Evolutionary conservation across 2,888 invertebrate genomes (phyloP), one percentile per base, ranked within the genome.

Genomic region (Blastobasis lacticolella): DNA sequence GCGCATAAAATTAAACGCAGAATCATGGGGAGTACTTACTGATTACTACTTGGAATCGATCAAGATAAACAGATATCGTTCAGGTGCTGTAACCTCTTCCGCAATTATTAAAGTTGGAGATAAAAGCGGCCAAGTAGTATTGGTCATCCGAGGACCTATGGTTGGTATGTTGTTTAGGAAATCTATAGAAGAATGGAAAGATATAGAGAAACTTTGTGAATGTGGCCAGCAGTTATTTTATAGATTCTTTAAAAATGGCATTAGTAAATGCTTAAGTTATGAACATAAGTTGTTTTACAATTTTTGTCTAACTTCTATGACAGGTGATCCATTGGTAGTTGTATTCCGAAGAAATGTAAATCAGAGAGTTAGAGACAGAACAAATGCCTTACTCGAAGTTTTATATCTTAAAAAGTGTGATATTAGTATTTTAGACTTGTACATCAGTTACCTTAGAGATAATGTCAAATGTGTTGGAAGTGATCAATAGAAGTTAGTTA

Each of bases 241-340:
- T 55, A 78, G 88, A 65, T 75, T 80, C 58, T 89, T 88, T 58
- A 85, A 81, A 65, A 66, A 78, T 58, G 88, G 89, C 5, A 53
- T 88, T 4, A 75, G 71, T 50, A 71, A 65, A 54, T 73, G 59
- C 49, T 83, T 78, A 57, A 64, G 60, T 40, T 68, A 61, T 57
- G 81, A 86, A 62, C 83, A 89, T 64, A 81, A 80, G 61, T 53
- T 87, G 42, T 88, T 89, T 68, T 89, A 88, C 62, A 75, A 83
- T 57, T 88, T 87, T 62, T 89, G 88, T 64, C 59, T 70, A 43
- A 69, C 62, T 48, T 79, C 73, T 60, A 82, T 84, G 64, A 77
- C 61, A 38, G 67, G 69, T 50, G 67, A 82, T 58, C 63, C 80
- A 49, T 65, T 88, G 37, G 67, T 79, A 37, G 78, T 73, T 23